Conservation (phyloP, 2,113 vertebrate species). For the Pachyramphus minor region DNA sequence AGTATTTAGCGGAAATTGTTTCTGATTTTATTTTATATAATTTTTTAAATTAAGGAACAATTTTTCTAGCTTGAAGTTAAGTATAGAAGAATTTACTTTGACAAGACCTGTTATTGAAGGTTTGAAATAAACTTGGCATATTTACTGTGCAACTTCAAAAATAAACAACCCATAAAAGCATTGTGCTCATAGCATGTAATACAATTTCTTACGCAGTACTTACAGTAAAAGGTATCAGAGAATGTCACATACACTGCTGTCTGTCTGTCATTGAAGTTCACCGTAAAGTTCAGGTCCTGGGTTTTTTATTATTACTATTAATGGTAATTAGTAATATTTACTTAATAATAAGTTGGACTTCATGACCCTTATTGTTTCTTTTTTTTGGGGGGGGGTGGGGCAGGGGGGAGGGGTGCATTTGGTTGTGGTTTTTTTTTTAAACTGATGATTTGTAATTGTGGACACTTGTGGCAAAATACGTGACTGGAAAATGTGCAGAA, state of each 20-base stretch:
- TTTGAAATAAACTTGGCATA: background rate
- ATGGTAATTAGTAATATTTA: background rate
- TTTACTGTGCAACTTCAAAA: background rate
- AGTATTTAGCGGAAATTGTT: background rate
- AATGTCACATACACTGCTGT: background rate
- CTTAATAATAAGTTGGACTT: background rate
- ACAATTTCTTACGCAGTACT: background rate
- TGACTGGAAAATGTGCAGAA: background rate
- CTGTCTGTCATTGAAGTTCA: background rate
- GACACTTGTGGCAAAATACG: background rate
- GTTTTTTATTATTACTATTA: background rate
- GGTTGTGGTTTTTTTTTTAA: background rate
- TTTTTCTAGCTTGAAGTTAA: background rate
- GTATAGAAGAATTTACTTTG: background rate
- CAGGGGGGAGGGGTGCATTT: background rate
- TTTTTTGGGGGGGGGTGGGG: background rate
- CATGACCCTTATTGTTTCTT: background rate
- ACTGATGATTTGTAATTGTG: background rate
- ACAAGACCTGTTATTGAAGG: background rate
- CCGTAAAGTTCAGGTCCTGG: background rate
- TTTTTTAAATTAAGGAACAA: background rate
- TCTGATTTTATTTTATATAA: background rate
- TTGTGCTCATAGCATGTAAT: background rate
- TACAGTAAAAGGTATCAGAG: background rate
- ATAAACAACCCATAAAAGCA: background rate